These are phyloP conservation scores for Acestrorhynchus altus DNA, from an alignment of 2,797 vertebrate species.

Conservation along the genomic window DNA sequence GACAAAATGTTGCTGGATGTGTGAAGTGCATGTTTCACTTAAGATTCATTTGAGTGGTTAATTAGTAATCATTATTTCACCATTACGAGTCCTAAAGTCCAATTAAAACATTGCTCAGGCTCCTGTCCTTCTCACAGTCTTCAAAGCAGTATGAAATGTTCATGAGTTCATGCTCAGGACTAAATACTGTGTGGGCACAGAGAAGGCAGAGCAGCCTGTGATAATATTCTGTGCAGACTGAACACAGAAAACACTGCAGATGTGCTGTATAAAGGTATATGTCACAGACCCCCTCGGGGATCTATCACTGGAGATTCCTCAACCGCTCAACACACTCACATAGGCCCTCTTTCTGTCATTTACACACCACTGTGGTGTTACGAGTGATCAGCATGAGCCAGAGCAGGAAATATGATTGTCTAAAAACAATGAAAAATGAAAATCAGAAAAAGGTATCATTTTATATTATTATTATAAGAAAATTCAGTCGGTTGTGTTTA, in stretches of 20 bases:
- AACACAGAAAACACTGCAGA: conserved; percentile 8
- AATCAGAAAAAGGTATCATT: no score
- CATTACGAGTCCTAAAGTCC: background rate
- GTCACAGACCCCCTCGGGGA: conserved; percentile 8
- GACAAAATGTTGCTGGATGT: background rate
- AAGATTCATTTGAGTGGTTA: background rate
- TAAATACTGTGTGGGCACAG: background rate
- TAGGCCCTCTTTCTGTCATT: background rate
- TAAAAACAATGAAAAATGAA: background rate
- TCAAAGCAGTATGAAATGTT: background rate
- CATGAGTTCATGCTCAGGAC: background rate
- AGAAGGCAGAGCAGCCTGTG: background rate
- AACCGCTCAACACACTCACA: conserved; percentile 5
- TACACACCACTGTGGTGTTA: background rate
- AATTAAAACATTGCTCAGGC: background rate
- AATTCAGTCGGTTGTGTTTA: no score
- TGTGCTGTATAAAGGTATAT: conserved; percentile 19
- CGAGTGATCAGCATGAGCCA: background rate
- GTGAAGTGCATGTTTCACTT: background rate
- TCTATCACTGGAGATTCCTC: conserved; percentile 14
- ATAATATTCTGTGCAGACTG: conserved; percentile 20
- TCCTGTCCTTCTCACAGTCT: background rate
- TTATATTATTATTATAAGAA: no score
- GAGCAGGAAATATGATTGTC: background rate
- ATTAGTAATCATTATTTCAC: background rate